Base-by-base conservation (phyloP, 2,113 vertebrate genomes). In the Psilopsiagon aymara region DNA sequence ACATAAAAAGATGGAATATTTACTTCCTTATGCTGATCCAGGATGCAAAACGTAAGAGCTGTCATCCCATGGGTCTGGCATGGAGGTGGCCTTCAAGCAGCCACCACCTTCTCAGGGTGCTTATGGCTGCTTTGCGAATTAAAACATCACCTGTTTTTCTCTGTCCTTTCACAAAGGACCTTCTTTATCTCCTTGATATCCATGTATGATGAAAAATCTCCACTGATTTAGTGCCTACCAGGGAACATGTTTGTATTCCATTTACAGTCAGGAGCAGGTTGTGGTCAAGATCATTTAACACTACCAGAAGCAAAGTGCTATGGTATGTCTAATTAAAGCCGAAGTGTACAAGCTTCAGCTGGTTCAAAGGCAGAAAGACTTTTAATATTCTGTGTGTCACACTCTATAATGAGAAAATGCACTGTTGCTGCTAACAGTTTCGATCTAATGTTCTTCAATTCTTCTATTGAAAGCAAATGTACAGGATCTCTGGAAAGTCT, bases 241-340 rank as follows among this genome's bases (percentile, higher is more conserved):
- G 43, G 71, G 46, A 81, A 77, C 12, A n/a, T 55, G 78, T 60
- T 96, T 92, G 51, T 81, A 74, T 86, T 88, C 75, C 31, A 17
- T 57, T 92, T 88, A 47, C 46, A 82, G 62, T 52, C 55, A 79
- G 43, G 55, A 73, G 57, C 14, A 73, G 84, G 57, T 66, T 83
- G 68, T 86, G 73, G 19, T 79, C 77, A 94, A 90, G 64, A 82
- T 94, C 95, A 86, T 94, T 96, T 79, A 68, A 84, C 7, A 17
- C 21, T 64, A 71, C 13, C 47, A 81, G 66, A 81, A 92, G 80
- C 39, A 79, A 44, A 83, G 84, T 62, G 18, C 9, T 82, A 13
- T 53, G 71, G 13, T 90, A 44, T 35, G 41, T 71, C 39, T 92
- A 92, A 88, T 81, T 92, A 94, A 88, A 96, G 95, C 37, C 13